Evolutionary conservation across 2,113 vertebrate species (phyloP), one percentile per base, ranked within the genome.

Genomic region (Hypocryptadius cinnamomeus): DNA sequence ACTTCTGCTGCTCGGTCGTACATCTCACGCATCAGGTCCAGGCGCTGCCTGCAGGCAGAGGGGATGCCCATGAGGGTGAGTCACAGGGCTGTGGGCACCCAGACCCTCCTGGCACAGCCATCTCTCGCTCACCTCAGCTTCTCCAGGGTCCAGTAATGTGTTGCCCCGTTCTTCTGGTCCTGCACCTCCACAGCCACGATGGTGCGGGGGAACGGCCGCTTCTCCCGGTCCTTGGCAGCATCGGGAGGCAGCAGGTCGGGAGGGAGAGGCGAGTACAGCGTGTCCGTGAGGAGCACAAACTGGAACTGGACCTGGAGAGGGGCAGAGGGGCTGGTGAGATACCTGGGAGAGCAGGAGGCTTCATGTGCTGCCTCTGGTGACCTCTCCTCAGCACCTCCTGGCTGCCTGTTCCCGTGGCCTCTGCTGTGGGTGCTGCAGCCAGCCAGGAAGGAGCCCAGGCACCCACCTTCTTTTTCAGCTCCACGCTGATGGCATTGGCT

Each of bases 21-120:
- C 99, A 99, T 99, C 93, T 99, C 99, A 7, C 99, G 98, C 99
- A 99, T 99, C 93, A 99, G 97, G 80, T 99, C 98, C 61, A 99
- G 97, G 63, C 99, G 98, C 82, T 99, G 99, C 95, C 99, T 99
- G 97, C 39, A 12, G 72, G 61, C 45, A 44, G 6, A 68, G 33
- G n/a, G 69, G 53, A 19, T 1, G 2, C 6, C 2, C 8, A 0
- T 0, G 50, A 39, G 1, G 0, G 64, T 28, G 59, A 85, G 71
- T 39, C 78, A 39, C 9, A 0, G 8, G 57, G 56, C 53, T 31
- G 48, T 8, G 51, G 45, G 42, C 4, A 2, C 24, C 27, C 6
- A 3, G 45, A 53, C 35, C 61, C 47, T 25, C 33, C 35, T 0
- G 1, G 44, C 16, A 2, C 4, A 5, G 76, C 22, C 70, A 13